Conservation (phyloP, 2,113 vertebrate genomes). For the Elaphurus davidianus region DNA sequence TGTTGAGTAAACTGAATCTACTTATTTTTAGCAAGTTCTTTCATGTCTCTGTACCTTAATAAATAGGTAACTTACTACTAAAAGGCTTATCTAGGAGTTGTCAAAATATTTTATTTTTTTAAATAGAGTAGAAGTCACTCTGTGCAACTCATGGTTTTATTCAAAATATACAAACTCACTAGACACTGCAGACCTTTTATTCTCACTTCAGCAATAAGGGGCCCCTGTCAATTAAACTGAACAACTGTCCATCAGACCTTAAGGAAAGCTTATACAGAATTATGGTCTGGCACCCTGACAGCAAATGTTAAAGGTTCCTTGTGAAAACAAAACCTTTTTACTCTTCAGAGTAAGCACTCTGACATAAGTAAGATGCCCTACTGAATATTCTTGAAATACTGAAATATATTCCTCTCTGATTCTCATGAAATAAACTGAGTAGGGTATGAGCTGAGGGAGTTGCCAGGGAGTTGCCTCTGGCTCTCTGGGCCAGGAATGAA, state of each 20-base stretch:
- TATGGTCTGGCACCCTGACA: background rate
- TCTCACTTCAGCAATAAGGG: background rate
- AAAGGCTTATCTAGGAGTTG: background rate
- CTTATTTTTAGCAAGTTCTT: background rate
- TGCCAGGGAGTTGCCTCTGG: background rate
- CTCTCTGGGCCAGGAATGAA: background rate
- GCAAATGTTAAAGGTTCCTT: background rate
- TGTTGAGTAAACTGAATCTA: background rate
- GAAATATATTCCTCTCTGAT: background rate
- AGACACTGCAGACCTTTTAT: background rate
- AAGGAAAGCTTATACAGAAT: background rate
- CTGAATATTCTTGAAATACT: background rate
- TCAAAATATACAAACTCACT: slow-evolving; percentile 4
- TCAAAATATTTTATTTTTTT: slow-evolving; percentile 3
- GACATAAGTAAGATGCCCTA: background rate
- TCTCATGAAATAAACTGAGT: background rate
- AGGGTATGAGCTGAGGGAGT: background rate
- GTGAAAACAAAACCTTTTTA: background rate
- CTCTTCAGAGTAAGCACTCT: background rate
- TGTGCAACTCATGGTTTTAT: background rate
- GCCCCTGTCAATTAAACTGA: background rate
- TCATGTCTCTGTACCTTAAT: background rate
- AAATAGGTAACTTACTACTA: slow-evolving; percentile 32
- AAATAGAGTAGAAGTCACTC: background rate
- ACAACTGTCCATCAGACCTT: background rate